Evolutionary conservation across 2,797 vertebrate species (phyloP).

Genomic region (Pelodytes ibericus): DNA sequence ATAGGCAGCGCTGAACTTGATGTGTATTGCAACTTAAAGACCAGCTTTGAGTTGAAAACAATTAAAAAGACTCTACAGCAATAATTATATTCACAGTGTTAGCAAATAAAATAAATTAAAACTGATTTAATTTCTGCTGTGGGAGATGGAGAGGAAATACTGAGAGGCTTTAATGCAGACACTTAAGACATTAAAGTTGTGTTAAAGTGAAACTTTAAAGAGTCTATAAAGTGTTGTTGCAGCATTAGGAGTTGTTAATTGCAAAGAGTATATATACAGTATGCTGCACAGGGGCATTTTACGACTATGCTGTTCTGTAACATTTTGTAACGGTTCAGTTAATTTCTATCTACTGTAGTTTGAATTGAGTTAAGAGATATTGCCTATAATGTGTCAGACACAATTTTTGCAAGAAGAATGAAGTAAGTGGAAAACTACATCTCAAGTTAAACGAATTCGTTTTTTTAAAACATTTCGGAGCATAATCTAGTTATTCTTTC

Average conservation of each 20-base stretch:
- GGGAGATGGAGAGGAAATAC: constrained; percentile 73
- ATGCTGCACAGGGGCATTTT: constrained; percentile 58
- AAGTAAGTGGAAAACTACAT: background rate
- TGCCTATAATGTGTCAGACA: constrained; percentile 41
- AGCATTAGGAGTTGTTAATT: constrained; percentile 61
- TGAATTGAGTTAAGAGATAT: constrained; percentile 44
- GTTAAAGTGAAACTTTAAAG: constrained; percentile 73
- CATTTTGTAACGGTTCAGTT: constrained; percentile 55
- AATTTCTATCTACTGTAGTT: constrained; percentile 51
- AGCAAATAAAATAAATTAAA: constrained; percentile 86
- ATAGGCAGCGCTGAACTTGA: constrained; percentile 73
- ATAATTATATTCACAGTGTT: constrained; percentile 80
- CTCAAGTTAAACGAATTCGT: constrained; percentile 33
- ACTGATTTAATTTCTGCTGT: constrained; percentile 81
- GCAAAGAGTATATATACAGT: constrained; percentile 55
- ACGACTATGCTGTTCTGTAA: constrained; percentile 47
- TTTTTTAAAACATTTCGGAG: constrained; percentile 37
- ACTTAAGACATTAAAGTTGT: constrained; percentile 71
- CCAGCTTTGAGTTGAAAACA: constrained; percentile 79
- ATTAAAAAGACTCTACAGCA: constrained; percentile 78
- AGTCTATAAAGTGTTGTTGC: constrained; percentile 64
- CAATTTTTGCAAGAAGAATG: constrained; percentile 10
- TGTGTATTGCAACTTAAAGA: constrained; percentile 77
- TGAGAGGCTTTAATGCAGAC: constrained; percentile 76
- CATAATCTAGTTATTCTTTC: too few relatives aligned